Evolutionary conservation across 2,888 invertebrate species (phyloP), one percentile per base, ranked within the genome.

Genomic region (Pollenia labialis): DNA sequence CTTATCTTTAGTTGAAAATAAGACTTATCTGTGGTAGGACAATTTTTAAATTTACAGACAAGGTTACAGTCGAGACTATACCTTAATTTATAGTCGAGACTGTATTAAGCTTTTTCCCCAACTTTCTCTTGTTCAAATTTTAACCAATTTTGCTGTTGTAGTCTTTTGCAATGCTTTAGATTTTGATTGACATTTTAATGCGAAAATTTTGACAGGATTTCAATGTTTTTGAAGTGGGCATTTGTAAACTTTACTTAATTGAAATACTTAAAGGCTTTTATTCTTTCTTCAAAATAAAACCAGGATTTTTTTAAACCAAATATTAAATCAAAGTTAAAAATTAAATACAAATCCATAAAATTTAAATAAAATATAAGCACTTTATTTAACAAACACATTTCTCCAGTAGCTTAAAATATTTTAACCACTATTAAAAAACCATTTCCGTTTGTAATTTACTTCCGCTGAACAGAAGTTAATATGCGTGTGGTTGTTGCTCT

Each of bases 111-210:
- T 7, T 44, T 62, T 44, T 16, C 16, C 14, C 7, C 14, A 4
- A n/a, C n/a, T 32, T 40, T 42, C 18, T 16, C 54, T 23, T 40
- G 0, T 1, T 11, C 8, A 6, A 32, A 4, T 23, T 81, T 48
- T 23, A 42, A 52, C 42, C 69, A 69, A 79, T 60, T 58, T 72
- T 42, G 0, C 14, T 40, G 14, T 11, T 74, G 23, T 60, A 18
- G 60, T 18, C 10, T 64, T 71, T 46, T 12, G 44, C 54, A 14
- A 32, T 54, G 32, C 0, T 52, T 14, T 18, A 44, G 40, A 60
- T 52, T 84, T 84, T 84, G 87, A 84, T 84, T 84, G 87, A 81
- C 87, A 62, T 76, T 84, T 87, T 81, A 84, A 84, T 84, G 87
- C 81, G 72, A 76, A 81, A 84, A 60, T 84, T 81, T 81, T 87